Evolutionary conservation across 2,888 invertebrate species (phyloP), one percentile per base, ranked within the genome.

Genomic region (Limenitis camilla): DNA sequence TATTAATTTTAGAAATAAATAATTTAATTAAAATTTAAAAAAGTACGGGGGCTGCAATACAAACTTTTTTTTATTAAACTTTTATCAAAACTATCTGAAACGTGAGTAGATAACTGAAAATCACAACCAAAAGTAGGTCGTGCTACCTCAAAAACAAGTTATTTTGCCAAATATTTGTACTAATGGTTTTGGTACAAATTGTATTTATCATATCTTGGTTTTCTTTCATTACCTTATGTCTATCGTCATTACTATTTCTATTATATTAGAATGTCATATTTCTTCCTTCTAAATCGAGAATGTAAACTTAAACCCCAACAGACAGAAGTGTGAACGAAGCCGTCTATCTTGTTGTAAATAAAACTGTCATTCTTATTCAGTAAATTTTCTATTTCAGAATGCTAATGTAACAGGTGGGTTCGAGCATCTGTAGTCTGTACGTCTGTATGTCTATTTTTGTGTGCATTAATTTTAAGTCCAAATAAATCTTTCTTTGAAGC

Each of bases 401-500:
- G 72, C 69, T 69, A 68, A 76, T 69, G 69, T 67, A 74, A 69
- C 81, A 81, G 81, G 81, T 82, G 81, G 67, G 71, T 68, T 70
- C 67, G 67, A 69, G 72, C 68, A 65, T 53, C 69, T 69, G 66
- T 67, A 64, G 54, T 58, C 65, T 19, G 19, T 19, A 19, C 19
- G 19, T n/a, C n/a, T n/a, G n/a, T n/a, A n/a, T n/a, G n/a, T n/a
- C 64, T 79, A 78, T 78, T 77, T 79, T 65, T 44, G 74, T 69
- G 67, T 61, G 51, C 59, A 60, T 63, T 61, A 55, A 58, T 61
- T 62, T 63, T 48, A 61, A 56, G 54, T 62, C 63, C 69, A 65
- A 65, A 78, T 79, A 74, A 75, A 79, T 78, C 72, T 73, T 61
- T 69, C 62, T 81, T 77, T 76, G 77, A 76, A 73, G 76, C 73